Base-by-base conservation (phyloP, 2,113 vertebrate genomes). In the Melanostigma gelatinosum region DNA sequence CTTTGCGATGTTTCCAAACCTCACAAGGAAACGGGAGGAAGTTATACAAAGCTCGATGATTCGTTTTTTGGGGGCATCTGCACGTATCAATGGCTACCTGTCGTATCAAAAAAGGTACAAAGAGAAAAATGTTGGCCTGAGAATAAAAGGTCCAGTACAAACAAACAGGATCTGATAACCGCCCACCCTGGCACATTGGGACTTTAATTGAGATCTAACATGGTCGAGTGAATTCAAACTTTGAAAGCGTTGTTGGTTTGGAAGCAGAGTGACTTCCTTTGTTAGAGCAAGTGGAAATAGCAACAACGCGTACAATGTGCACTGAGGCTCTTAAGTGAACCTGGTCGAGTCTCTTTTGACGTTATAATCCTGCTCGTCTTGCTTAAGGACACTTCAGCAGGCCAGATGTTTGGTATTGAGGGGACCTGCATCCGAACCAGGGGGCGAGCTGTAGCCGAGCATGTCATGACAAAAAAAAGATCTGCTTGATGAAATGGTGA, bases 401-500 rank as follows among this genome's bases (percentile, higher is more conserved):
- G 13, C 11, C 7, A 3, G n/a, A 36, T 18, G 36, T 22, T 29
- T 34, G 62, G 36, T 13, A 36, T 77, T 61, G 22, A 2, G n/a
- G 32, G 1, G 27, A 22, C 38, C 12, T 22, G 60, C 2, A 22
- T 34, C 48, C 29, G 55, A 79, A 82, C 32, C 29, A 44, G 74
- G 32, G 22, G 27, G 22, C 9, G 29, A 75, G 63, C 20, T 73
- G 18, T 38, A 76, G 40, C 63, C 32, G 2, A 83, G 44, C 55
- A 63, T 72, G 58, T 72, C 82, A 86, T 72, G 60, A 78, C 24
- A 87, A 79, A 85, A 24, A 54, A 85, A 81, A 71, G 69, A 18
- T 62, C 81, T 67, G 55, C 74, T 81, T 85, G 91, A 93, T 84
- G 85, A 83, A 83, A 92, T 85, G 81, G 79, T 79, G 63, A 88